Base-by-base conservation (phyloP, 2,888 invertebrate species). In the Mylabris sibirica region DNA sequence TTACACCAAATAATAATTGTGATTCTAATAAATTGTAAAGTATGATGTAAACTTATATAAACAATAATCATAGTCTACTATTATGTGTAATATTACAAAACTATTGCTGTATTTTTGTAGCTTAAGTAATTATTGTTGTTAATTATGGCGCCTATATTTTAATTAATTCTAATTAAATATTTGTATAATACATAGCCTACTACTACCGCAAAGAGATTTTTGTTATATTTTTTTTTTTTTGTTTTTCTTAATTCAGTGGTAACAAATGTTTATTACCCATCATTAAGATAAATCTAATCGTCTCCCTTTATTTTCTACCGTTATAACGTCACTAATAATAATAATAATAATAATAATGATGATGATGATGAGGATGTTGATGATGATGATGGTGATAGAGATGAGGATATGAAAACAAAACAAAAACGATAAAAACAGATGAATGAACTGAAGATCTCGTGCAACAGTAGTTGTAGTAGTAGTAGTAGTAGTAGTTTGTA, bases 401-500 rank as follows among this genome's bases (percentile, higher is more conserved):
- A 12, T 38, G 38, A 38, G 11, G 38, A 38, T 38, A 12, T 38
- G 38, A 38, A 38, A 38, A 38, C 38, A 38, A 38, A 38, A 38
- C 38, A 17, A 44, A 44, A 44, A 44, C 44, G 12, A 44, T 5
- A 41, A 41, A 41, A 44, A 44, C 44, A 44, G 44, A 44, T 44
- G 44, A 44, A 44, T 44, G 44, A 44, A 44, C 44, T n/a, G 38
- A 44, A 44, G n/a, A 44, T 44, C 44, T 44, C 44, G 44, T 44
- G 44, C 44, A 44, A 44, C 44, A 44, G 44, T 44, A 44, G 44
- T 44, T 12, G 44, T 44, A 35, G 35, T 35, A 35, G 35, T 35
- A 26, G 26, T 26, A 26, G 26, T 26, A 38, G 38, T 38, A 38
- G 38, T 38, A 38, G 38, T 38, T 30, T n/a, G 44, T 44, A 44